Percentiles rank a stretch among this genome's conserved stretches.
These are phyloP conservation scores for Cherax quadricarinatus DNA, from an alignment of 1,140 invertebrate genomes.

Conservation along the genomic window DNA sequence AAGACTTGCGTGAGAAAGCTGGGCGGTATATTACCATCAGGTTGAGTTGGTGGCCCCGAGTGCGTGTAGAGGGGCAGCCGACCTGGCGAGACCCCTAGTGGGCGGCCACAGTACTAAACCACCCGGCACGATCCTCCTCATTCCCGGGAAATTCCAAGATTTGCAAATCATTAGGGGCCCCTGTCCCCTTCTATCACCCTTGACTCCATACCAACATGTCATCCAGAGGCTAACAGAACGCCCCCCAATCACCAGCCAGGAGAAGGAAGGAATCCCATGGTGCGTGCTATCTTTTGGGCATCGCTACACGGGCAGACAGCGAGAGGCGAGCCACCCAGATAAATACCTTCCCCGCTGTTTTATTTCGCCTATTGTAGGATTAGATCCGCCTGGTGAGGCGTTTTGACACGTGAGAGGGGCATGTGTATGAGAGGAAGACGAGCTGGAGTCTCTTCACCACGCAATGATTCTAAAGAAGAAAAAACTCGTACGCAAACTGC, in stretches of 20 bases:
- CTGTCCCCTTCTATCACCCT: conserved; percentile 32
- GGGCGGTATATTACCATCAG: not conserved
- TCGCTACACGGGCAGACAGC: conserved; percentile 38
- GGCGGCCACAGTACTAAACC: conserved; percentile 35
- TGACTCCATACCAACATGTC: not conserved
- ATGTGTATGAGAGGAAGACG: too few species aligned
- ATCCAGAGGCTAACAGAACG: not conserved
- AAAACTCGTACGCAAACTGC: too few species aligned
- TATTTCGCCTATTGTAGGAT: conserved; percentile 58
- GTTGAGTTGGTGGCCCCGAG: not conserved
- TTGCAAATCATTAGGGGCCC: conserved; percentile 43
- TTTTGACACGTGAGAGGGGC: not conserved
- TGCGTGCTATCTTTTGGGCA: conserved; percentile 23
- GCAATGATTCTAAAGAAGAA: too few species aligned
- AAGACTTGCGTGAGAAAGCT: not conserved
- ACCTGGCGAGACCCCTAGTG: conserved; percentile 52
- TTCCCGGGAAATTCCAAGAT: conserved; percentile 22
- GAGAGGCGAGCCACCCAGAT: conserved; percentile 10
- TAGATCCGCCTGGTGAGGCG: conserved; percentile 41
- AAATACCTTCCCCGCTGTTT: conserved; percentile 54
- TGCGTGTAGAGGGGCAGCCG: conserved; percentile 12
- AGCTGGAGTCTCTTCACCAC: too few species aligned
- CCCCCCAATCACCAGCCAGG: not conserved
- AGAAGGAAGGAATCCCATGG: not conserved
- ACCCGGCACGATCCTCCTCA: conserved; percentile 15